Evolutionary conservation across 2,888 invertebrate species (phyloP).

Genomic region (Lissocephala sabroskyi): DNA sequence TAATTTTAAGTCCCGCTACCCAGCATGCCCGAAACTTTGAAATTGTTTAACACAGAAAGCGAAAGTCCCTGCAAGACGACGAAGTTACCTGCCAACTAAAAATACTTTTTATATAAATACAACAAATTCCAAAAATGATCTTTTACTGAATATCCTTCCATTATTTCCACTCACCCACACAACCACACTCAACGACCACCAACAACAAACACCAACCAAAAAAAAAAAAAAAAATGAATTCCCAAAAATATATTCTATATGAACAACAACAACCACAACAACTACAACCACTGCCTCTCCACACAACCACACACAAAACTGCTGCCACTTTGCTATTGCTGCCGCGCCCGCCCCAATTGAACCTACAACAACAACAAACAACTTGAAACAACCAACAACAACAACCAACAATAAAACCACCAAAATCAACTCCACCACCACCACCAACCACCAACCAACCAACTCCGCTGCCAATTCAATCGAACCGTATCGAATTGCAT

Average conservation of each 20-base stretch:
- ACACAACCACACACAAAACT: constrained; percentile 41
- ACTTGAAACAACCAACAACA: constrained; percentile 46
- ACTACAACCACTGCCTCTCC: constrained; percentile 4
- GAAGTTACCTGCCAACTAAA: neutral
- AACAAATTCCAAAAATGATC: constrained; percentile 36
- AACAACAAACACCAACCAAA: constrained; percentile 19
- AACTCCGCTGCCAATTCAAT: constrained; percentile 17
- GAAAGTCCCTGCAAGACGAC: neutral
- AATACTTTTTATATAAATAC: constrained; percentile 15
- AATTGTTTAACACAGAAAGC: neutral
- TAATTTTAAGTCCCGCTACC: no score
- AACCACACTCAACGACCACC: constrained; percentile 22
- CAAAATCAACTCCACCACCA: constrained; percentile 27
- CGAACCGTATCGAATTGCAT: neutral
- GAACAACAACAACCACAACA: constrained; percentile 19
- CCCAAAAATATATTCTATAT: constrained; percentile 16
- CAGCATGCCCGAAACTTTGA: neutral
- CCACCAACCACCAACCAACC: constrained; percentile 41
- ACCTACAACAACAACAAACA: constrained; percentile 26
- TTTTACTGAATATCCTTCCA: constrained; percentile 68
- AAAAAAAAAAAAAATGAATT: constrained; percentile 23
- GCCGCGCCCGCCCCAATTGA: constrained; percentile 38
- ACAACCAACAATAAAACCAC: constrained; percentile 31
- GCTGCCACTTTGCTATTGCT: constrained; percentile 66
- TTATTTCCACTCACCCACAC: constrained; percentile 55